Evolutionary conservation across 2,888 invertebrate genomes (phyloP).

Genomic region (Cantharis flavilabris): DNA sequence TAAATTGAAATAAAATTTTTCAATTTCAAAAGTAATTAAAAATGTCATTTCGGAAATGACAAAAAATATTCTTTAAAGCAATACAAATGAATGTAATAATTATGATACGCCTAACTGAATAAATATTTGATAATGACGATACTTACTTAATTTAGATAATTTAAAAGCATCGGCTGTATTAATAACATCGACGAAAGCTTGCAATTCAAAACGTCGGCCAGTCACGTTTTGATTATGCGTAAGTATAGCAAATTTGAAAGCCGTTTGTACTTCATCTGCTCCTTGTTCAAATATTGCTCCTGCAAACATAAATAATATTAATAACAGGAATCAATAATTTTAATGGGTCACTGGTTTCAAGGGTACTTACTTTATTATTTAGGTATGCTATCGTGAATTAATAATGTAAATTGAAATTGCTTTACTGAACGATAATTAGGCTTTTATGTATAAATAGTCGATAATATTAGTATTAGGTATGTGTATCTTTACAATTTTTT

Average conservation of each 20-base stretch:
- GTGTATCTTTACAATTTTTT: background rate
- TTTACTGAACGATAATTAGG: background rate
- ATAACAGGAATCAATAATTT: background rate
- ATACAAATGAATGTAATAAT: no score
- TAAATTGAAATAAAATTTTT: no score
- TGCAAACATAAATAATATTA: conserved; percentile 55
- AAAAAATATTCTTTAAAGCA: no score
- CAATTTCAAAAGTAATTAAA: no score
- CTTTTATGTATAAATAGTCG: background rate
- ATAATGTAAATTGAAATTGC: background rate
- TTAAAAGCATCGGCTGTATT: conserved; percentile 93
- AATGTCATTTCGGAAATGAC: no score
- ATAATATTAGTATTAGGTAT: background rate
- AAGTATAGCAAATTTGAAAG: conserved; percentile 88
- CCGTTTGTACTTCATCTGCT: conserved; percentile 89
- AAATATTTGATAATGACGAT: no score
- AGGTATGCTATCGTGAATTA: background rate
- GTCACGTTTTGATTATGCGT: conserved; percentile 85
- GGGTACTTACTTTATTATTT: background rate
- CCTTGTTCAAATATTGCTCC: conserved; percentile 93
- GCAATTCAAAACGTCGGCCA: conserved; percentile 78
- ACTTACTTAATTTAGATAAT: conserved; percentile 88
- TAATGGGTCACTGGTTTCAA: background rate
- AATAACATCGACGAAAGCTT: conserved; percentile 89
- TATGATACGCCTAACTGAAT: no score